Percentiles rank a stretch among this genome's conserved stretches.
These are phyloP conservation scores for Patella depressa DNA, from an alignment of 2,888 invertebrate species.

Conservation along the genomic window DNA sequence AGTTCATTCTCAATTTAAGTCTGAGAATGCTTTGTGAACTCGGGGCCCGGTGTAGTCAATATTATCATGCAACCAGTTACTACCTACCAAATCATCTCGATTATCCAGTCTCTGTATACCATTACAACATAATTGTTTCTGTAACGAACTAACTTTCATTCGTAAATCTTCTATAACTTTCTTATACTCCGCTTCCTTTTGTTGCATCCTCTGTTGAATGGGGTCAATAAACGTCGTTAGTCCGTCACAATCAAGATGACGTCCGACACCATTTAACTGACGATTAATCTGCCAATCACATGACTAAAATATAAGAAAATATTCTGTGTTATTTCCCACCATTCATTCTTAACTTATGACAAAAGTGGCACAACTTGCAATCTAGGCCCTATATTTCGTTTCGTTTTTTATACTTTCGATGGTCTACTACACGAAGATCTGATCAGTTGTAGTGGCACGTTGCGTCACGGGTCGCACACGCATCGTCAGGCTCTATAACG, in stretches of 20 bases:
- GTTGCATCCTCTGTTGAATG: slow-evolving; percentile 83
- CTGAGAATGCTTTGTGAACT: too few species aligned
- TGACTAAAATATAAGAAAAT: slow-evolving; percentile 31
- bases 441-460: not conserved
- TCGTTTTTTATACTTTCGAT: too few species aligned
- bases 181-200: slow-evolving; percentile 77
- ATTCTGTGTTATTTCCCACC: not conserved
- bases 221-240: slow-evolving; percentile 81
- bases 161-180: slow-evolving; percentile 52
- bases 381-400: too few species aligned
- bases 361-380: not conserved
- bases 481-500: too few species aligned
- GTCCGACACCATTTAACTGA: slow-evolving; percentile 50
- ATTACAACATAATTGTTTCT: not conserved
- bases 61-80: too few species aligned
- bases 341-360: not conserved
- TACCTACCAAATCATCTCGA: not conserved
- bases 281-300: slow-evolving; percentile 47
- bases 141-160: slow-evolving; percentile 22
- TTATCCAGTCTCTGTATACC: not conserved
- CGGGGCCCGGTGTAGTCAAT: too few species aligned
- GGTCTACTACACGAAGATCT: too few species aligned
- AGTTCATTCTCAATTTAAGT: too few species aligned
- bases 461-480: too few species aligned
- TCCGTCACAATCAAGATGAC: slow-evolving; percentile 75